Percentiles rank a stretch among this genome's conserved stretches.
Conservation (phyloP, 2,888 invertebrate genomes). For the Drosophila helvetica region DNA sequence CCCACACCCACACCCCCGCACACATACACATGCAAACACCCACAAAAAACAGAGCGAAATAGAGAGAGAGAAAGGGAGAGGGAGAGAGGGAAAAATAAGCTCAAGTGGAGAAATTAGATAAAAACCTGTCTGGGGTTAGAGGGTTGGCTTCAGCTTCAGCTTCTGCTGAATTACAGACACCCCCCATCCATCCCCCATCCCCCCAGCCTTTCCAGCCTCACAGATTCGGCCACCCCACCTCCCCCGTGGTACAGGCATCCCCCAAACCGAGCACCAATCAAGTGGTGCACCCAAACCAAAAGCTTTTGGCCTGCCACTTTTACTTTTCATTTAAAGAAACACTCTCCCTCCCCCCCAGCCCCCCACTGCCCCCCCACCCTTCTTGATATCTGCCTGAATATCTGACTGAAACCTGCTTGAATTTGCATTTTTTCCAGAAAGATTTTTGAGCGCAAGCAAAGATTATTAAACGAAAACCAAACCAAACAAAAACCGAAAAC, state of each 20-base stretch:
- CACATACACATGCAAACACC: slow-evolving; percentile 23
- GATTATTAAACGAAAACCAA: slow-evolving; percentile 67
- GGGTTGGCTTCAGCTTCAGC: slow-evolving; percentile 31
- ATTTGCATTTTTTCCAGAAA: slow-evolving; percentile 75
- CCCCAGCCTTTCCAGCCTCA: slow-evolving; percentile 15
- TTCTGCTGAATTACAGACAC: slow-evolving; percentile 65
- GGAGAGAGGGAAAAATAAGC: slow-evolving; percentile 45
- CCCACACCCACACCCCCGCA: background rate
- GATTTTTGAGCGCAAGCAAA: slow-evolving; percentile 82
- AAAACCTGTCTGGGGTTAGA: slow-evolving; percentile 67
- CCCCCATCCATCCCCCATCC: slow-evolving; percentile 2
- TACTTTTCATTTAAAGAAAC: slow-evolving; percentile 63
- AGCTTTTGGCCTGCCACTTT: slow-evolving; percentile 75
- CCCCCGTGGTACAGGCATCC: slow-evolving; percentile 5
- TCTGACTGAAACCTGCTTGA: slow-evolving; percentile 38
- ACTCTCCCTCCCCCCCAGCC: background rate
- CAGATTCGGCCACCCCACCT: slow-evolving; percentile 29
- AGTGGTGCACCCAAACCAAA: slow-evolving; percentile 75
- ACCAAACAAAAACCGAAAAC: slow-evolving; percentile 42
- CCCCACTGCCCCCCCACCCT: background rate
- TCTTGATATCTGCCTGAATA: slow-evolving; percentile 17
- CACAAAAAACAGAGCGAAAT: background rate
- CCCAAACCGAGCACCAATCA: slow-evolving; percentile 71
- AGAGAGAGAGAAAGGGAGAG: background rate
- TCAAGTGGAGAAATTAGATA: slow-evolving; percentile 78